Conservation (phyloP, 2,888 invertebrate species). For the Hypomecis punctinalis region DNA sequence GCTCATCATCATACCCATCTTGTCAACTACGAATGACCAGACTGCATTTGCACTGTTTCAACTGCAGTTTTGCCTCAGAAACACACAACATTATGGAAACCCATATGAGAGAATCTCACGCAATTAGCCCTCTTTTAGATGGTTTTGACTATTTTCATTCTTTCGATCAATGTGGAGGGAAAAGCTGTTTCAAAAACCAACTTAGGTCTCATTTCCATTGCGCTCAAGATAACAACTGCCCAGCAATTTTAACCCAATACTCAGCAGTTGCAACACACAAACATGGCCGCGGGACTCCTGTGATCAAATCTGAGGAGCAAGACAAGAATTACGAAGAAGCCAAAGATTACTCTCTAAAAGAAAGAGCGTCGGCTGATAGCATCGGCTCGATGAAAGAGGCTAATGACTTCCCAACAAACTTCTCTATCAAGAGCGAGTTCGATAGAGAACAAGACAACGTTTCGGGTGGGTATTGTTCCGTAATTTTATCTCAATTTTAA, state of each 20-base stretch:
- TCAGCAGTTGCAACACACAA: constrained; percentile 81
- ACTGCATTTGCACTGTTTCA: constrained; percentile 94
- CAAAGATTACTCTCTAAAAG: constrained; percentile 81
- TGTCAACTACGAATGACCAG: constrained; percentile 88
- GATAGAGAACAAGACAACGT: constrained; percentile 79
- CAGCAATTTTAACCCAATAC: constrained; percentile 80
- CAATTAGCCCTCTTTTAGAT: constrained; percentile 91
- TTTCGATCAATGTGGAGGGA: constrained; percentile 79
- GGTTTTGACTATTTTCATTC: constrained; percentile 93
- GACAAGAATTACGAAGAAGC: constrained; percentile 78
- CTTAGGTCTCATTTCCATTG: constrained; percentile 80
- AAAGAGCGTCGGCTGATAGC: constrained; percentile 77
- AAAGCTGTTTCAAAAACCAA: constrained; percentile 81
- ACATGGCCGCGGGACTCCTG: constrained; percentile 77
- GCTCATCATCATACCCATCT: constrained; percentile 87
- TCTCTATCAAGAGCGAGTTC: constrained; percentile 80
- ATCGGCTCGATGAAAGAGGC: constrained; percentile 71
- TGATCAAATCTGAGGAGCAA: constrained; percentile 69
- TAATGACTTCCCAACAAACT: constrained; percentile 72
- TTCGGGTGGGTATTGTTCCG: constrained; percentile 71
- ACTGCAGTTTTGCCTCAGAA: constrained; percentile 94
- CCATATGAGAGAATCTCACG: constrained; percentile 95
- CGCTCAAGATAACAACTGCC: constrained; percentile 78
- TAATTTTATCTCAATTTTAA: background rate
- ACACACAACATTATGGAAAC: constrained; percentile 90